Percentiles rank a stretch among this genome's conserved stretches.
These are phyloP conservation scores for Drosophila incognita DNA, from an alignment of 2,888 invertebrate genomes.

Conservation along the genomic window DNA sequence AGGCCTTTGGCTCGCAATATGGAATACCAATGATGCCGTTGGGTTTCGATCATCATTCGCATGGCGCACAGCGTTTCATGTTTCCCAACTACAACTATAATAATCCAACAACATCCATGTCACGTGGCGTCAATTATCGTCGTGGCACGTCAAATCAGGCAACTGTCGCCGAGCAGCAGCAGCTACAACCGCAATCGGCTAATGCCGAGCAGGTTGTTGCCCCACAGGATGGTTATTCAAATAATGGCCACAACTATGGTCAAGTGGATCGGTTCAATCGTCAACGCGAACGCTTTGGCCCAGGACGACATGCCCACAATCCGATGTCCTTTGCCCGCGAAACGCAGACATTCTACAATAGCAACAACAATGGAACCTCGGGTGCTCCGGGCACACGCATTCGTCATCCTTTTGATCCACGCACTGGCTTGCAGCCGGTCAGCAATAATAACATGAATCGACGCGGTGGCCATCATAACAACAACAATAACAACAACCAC, in stretches of 20 bases:
- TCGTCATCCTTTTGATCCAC: slow-evolving; percentile 43
- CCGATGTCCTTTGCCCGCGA: slow-evolving; percentile 44
- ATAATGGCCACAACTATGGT: slow-evolving; percentile 8
- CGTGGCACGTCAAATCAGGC: slow-evolving; percentile 39
- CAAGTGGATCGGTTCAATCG: slow-evolving; percentile 44
- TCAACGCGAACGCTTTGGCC: slow-evolving; percentile 39
- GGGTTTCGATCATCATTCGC: slow-evolving; percentile 61
- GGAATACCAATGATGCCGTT: slow-evolving; percentile 70
- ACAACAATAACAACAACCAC: background rate
- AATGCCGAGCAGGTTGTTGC: slow-evolving; percentile 21
- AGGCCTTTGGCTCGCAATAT: slow-evolving; percentile 59
- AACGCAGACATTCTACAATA: slow-evolving; percentile 68
- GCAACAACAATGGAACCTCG: slow-evolving; percentile 33
- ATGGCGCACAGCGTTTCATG: slow-evolving; percentile 62
- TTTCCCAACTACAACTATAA: slow-evolving; percentile 55
- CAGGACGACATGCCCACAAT: slow-evolving; percentile 29
- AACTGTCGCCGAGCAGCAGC: slow-evolving; percentile 21
- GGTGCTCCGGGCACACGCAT: slow-evolving; percentile 56
- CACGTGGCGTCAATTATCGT: slow-evolving; percentile 37
- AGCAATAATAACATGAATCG: slow-evolving; percentile 19
- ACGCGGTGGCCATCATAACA: slow-evolving; percentile 30
- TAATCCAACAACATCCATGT: slow-evolving; percentile 44
- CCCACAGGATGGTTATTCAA: slow-evolving; percentile 18
- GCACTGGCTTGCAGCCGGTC: slow-evolving; percentile 25
- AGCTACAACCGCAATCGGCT: slow-evolving; percentile 13